Evolutionary conservation across 2,113 vertebrate species (phyloP), one percentile per base, ranked within the genome.

Genomic region (Prochilodus magdalenae): DNA sequence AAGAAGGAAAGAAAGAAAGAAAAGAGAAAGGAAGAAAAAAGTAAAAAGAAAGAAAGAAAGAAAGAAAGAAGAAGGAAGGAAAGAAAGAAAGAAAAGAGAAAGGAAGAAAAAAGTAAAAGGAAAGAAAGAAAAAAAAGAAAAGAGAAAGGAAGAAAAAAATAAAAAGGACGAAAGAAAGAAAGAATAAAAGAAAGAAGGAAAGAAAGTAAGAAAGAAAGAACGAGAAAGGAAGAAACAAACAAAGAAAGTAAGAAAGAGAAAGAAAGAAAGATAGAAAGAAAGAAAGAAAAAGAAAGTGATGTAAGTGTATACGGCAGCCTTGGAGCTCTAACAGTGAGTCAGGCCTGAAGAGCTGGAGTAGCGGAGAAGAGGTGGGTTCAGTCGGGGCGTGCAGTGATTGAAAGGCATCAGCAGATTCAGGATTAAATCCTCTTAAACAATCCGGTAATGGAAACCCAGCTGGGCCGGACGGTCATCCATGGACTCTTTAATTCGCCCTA

Each of bases 371-470:
- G 29, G 16, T 15, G 1, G 44, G 24, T 47, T 47, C 11, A 53
- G 67, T 29, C 67, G 18, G 33, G 13, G 53, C n/a, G 18, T 44
- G 36, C 10, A 76, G 65, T 24, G 69, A 70, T 18, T 22, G 36
- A 30, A 27, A 51, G 14, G 27, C 60, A 51, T 60, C 67, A 51
- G 12, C 53, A 69, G 73, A 70, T 18, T 36, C 33, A 55, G 65
- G 70, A 81, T 88, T 80, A 87, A 81, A 70, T n/a, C 14, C 49
- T 30, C 65, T 66, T 75, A 76, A 84, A 72, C 51, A 47, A 63
- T 65, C 75, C 60, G 60, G 63, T 71, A 80, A 80, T 77, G 60
- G 73, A 72, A 24, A 63, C 22, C 51, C 76, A 55, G 83, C 73
- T 75, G 83, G 65, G 66, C 47, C 40, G 75, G 72, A 84, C 77